Evolutionary conservation across 2,888 invertebrate genomes (phyloP).

Genomic region (Thera obeliscata): DNA sequence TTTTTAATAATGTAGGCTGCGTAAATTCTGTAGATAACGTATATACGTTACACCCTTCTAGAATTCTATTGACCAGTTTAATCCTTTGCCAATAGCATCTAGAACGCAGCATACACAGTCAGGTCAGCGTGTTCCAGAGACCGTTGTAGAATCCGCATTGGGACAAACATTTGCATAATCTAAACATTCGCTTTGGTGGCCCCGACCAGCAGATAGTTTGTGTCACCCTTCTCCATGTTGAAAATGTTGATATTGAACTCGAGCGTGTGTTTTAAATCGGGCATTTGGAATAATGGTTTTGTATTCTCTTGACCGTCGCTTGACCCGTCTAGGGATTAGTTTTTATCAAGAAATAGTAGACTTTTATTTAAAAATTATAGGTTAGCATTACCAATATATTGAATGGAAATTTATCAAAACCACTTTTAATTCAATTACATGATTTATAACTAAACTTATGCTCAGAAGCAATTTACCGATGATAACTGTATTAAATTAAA

Average conservation of each 20-base stretch:
- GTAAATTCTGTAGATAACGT: no score
- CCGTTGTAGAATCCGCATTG: conserved; percentile 13
- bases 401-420: no score
- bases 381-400: no score
- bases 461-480: no score
- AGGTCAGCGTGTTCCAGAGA: conserved; percentile 18
- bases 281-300: neutral
- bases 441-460: no score
- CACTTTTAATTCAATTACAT: no score
- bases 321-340: neutral
- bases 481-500: no score
- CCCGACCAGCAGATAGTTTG: conserved; percentile 10
- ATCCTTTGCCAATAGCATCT: conserved; percentile 1
- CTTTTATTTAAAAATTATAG: no score
- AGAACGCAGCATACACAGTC: conserved; percentile 2
- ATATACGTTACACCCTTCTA: neutral
- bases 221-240: neutral
- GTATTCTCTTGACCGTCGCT: conserved; percentile 2
- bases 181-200: conserved; percentile 12
- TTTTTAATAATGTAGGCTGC: no score
- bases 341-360: no score
- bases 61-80: neutral
- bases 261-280: conserved; percentile 2
- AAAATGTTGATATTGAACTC: conserved; percentile 1
- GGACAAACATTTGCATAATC: conserved; percentile 26